Percentiles rank a stretch among this genome's conserved stretches.
Conservation (phyloP, 1,140 invertebrate species). For the Lordiphosa collinella region DNA sequence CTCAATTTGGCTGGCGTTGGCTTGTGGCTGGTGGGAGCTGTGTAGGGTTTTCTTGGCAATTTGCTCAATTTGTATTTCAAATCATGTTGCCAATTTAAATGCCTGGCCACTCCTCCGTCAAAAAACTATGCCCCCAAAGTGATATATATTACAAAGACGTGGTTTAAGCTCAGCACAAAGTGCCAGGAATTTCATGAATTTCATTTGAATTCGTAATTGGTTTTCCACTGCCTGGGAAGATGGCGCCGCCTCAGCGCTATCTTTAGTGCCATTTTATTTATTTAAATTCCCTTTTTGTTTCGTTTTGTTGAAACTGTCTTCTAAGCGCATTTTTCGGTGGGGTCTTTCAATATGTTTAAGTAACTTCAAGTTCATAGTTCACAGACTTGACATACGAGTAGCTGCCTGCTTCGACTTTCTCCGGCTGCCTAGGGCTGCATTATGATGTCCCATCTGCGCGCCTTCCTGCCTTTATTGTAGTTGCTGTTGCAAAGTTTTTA, state of each 20-base stretch:
- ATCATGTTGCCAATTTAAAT: slow-evolving; percentile 56
- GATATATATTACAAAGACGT: slow-evolving; percentile 59
- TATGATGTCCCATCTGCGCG: slow-evolving; percentile 48
- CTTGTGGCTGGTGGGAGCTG: slow-evolving; percentile 18
- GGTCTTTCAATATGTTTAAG: slow-evolving; percentile 34
- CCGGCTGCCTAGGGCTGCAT: slow-evolving; percentile 28
- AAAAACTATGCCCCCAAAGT: slow-evolving; percentile 43
- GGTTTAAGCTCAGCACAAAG: slow-evolving; percentile 56
- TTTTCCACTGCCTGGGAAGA: slow-evolving; percentile 21
- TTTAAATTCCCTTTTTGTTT: slow-evolving; percentile 51
- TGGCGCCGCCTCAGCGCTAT: slow-evolving; percentile 23
- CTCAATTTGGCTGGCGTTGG: slow-evolving; percentile 19
- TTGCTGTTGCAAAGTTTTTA: slow-evolving; percentile 70
- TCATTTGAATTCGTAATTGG: slow-evolving; percentile 65
- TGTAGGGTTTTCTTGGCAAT: slow-evolving; percentile 45
- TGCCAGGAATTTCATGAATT: slow-evolving; percentile 62
- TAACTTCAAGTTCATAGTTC: slow-evolving; percentile 54
- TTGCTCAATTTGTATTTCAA: slow-evolving; percentile 57
- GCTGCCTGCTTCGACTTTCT: slow-evolving; percentile 7
- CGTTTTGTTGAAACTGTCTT: slow-evolving; percentile 13
- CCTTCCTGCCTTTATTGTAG: background rate
- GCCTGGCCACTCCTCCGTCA: slow-evolving; percentile 8
- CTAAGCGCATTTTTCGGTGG: slow-evolving; percentile 21
- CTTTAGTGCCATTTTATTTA: slow-evolving; percentile 44
- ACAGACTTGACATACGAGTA: slow-evolving; percentile 5